phyloP scores from a whole-genome alignment of 2,797 vertebrate species.

The Xyrichtys novacula region DNA sequence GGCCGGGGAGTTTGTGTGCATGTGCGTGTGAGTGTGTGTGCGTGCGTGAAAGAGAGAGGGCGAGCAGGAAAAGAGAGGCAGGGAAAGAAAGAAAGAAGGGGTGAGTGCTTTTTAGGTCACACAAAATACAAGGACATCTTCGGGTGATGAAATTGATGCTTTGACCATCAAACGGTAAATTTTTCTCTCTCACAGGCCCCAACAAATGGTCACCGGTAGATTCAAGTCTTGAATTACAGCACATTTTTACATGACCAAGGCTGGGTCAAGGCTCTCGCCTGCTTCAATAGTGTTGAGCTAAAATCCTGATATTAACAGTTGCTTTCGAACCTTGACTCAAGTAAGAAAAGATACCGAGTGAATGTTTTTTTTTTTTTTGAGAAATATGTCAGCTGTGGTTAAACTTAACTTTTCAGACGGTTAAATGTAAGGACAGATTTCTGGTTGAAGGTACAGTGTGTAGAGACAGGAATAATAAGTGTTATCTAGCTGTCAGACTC shows the following conservation, averaged over 20 bases:
- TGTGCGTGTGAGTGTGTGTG: slow-evolving; percentile 23
- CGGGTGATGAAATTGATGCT: slow-evolving; percentile 69
- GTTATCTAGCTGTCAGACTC: too few relatives aligned
- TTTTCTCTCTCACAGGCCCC: slow-evolving; percentile 54
- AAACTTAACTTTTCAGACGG: slow-evolving; percentile 4
- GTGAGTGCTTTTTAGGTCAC: slow-evolving; percentile 74
- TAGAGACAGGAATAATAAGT: too few relatives aligned
- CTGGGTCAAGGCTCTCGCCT: slow-evolving; percentile 28
- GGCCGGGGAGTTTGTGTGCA: slow-evolving; percentile 60
- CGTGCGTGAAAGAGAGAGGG: slow-evolving; percentile 8
- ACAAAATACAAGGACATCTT: slow-evolving; percentile 84
- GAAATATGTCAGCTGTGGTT: background rate
- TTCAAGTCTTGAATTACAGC: slow-evolving; percentile 39
- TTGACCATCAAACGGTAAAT: slow-evolving; percentile 65
- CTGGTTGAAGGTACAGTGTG: too few relatives aligned
- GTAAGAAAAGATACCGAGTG: background rate
- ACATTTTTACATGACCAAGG: slow-evolving; percentile 39
- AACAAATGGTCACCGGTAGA: slow-evolving; percentile 57
- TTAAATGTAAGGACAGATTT: slow-evolving; percentile 13
- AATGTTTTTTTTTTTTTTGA: background rate
- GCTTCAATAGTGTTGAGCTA: background rate
- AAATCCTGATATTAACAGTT: slow-evolving; percentile 2
- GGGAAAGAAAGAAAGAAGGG: slow-evolving; percentile 5
- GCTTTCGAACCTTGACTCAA: slow-evolving; percentile 1
- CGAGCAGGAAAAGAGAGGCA: background rate